These are phyloP conservation scores for Tichodroma muraria DNA, from an alignment of 2,113 vertebrate genomes.

Conservation along the genomic window DNA sequence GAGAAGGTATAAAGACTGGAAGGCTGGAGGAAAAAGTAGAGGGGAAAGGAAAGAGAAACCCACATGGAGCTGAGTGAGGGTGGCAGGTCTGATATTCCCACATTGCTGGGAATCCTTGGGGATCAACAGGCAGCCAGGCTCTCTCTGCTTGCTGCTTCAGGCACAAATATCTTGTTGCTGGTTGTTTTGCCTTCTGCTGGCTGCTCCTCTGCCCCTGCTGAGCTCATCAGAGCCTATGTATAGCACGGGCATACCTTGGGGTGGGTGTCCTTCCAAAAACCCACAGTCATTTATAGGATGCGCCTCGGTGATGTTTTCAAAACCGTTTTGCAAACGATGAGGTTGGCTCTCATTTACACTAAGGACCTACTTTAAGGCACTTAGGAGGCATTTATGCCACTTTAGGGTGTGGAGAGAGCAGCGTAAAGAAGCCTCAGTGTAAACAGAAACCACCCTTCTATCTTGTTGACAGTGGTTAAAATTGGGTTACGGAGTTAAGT, in stretches of 20 bases:
- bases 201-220: background rate
- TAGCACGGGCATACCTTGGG: background rate
- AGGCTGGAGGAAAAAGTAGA: background rate
- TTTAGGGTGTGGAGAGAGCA: constrained; percentile 34
- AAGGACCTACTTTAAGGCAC: constrained; percentile 46
- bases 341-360: background rate
- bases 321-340: background rate
- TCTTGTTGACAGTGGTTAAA: constrained; percentile 60
- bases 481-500: background rate
- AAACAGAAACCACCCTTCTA: constrained; percentile 36
- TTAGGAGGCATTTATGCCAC: constrained; percentile 47
- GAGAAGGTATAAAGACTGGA: background rate
- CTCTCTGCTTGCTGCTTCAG: background rate
- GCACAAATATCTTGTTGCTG: background rate
- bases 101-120: background rate
- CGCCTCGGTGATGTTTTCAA: background rate
- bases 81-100: background rate
- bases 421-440: constrained; percentile 10
- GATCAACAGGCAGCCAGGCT: background rate
- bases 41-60: background rate
- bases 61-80: rapidly evolving
- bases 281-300: constrained; percentile 30
- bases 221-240: constrained; percentile 27
- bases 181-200: background rate
- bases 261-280: constrained; percentile 1